Evolutionary conservation across 2,797 vertebrate species (phyloP).

Genomic region (Meriones psammophilus): DNA sequence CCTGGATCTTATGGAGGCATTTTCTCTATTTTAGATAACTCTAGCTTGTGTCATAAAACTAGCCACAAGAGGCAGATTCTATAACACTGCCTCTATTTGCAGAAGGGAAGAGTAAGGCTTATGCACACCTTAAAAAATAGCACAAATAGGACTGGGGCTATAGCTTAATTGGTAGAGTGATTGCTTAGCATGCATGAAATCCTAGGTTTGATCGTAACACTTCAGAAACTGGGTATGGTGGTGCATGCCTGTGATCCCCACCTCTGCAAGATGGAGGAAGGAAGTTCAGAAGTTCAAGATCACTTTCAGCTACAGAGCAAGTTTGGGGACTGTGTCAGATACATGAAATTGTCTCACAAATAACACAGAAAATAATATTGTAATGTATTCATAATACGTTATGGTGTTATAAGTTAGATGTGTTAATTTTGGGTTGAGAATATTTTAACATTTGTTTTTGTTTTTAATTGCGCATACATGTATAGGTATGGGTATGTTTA

Average conservation of each 20-base stretch:
- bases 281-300: background rate
- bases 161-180: background rate
- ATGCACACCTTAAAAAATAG: background rate
- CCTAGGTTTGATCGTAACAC: background rate
- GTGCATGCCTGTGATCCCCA: background rate
- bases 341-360: background rate
- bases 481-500: background rate
- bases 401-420: background rate
- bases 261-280: no score
- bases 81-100: background rate
- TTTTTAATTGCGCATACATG: background rate
- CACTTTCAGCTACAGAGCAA: background rate
- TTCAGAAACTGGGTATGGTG: background rate
- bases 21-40: background rate
- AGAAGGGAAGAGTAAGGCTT: slow-evolving; percentile 12
- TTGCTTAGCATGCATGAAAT: background rate
- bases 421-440: background rate
- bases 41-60: background rate
- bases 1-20: background rate
- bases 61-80: background rate
- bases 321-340: background rate
- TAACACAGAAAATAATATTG: background rate
- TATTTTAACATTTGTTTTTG: background rate
- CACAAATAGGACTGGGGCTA: background rate
- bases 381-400: background rate